Evolutionary conservation across 37 sponge, comb jelly and placozoan species (phyloP).

Genomic region (Beroe ovata): DNA sequence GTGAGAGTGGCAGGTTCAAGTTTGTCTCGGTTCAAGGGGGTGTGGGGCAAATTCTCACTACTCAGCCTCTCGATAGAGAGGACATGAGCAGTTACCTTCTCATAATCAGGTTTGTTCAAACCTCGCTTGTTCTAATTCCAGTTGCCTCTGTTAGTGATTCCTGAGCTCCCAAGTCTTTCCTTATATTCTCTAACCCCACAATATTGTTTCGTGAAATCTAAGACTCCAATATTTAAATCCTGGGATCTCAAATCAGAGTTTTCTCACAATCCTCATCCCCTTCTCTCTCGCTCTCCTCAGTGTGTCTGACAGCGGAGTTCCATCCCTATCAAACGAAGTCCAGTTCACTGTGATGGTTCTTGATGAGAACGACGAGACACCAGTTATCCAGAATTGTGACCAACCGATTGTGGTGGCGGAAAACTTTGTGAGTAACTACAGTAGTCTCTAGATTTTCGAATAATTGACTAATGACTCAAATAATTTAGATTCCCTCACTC

Average conservation of each 20-base stretch:
- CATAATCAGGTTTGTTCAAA: constrained; percentile 7
- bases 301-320: neutral
- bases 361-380: constrained; percentile 27
- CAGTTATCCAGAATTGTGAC: constrained; percentile 12
- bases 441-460: too few species aligned
- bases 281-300: neutral
- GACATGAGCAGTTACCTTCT: neutral
- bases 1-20: constrained; percentile 6
- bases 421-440: constrained; percentile 50
- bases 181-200: too few species aligned
- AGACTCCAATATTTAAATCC: too few species aligned
- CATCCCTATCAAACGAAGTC: constrained; percentile 20
- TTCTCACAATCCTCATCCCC: neutral
- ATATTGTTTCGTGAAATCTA: too few species aligned
- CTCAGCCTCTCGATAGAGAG: neutral
- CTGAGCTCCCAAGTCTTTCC: too few species aligned
- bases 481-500: too few species aligned
- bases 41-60: constrained; percentile 18
- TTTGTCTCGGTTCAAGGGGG: neutral
- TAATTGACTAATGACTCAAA: neutral
- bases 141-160: too few species aligned
- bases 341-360: neutral
- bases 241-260: too few species aligned
- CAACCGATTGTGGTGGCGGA: neutral
- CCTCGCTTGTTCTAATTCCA: too few species aligned